Evolutionary conservation across 2,888 invertebrate species (phyloP), one percentile per base, ranked within the genome.

Genomic region (Eledone cirrhosa): DNA sequence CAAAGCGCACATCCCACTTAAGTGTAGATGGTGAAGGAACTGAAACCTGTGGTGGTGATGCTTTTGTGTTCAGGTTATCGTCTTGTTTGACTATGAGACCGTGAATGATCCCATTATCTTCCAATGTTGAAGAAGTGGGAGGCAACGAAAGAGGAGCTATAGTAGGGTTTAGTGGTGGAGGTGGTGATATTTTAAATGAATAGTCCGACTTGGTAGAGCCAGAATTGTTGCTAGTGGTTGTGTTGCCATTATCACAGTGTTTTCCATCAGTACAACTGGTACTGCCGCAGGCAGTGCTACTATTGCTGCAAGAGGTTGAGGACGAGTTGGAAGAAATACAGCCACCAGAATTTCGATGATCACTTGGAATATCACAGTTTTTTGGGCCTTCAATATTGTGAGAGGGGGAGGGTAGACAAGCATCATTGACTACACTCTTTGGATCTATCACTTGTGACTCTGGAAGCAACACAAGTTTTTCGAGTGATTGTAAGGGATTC

Each of bases 401-500:
- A 33, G 77, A 67, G 24, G 84, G 83, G 65, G 84, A 85, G 11
- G 84, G 80, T 48, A 86, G 80, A 80, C 85, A 87, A 24, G 86
- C 85, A 81, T 89, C 89, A 82, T 86, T 88, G 22, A 90, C 88
- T 78, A 90, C 88, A 86, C 89, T 89, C 82, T 90, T 89, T 2
- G 89, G 89, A 80, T 89, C 89, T 41, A 88, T 83, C 67, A 88
- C 88, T 77, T 86, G 86, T 24, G 81, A 84, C 79, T 88, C 88
- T 47, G 88, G 88, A 48, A 88, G 83, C 86, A 87, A 86, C 67
- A 87, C 87, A 14, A 89, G 82, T 80, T 87, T 87, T 80, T 89
- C 86, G 78, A 89, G 82, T 48, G 89, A 90, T 84, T 86, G 85
- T n/a, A 90, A 80, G 22, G 90, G 90, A 78, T 87, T 87, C 72